Evolutionary conservation across 2,113 vertebrate species (phyloP), one percentile per base, ranked within the genome.

Genomic region (Hippoglossus stenolepis): DNA sequence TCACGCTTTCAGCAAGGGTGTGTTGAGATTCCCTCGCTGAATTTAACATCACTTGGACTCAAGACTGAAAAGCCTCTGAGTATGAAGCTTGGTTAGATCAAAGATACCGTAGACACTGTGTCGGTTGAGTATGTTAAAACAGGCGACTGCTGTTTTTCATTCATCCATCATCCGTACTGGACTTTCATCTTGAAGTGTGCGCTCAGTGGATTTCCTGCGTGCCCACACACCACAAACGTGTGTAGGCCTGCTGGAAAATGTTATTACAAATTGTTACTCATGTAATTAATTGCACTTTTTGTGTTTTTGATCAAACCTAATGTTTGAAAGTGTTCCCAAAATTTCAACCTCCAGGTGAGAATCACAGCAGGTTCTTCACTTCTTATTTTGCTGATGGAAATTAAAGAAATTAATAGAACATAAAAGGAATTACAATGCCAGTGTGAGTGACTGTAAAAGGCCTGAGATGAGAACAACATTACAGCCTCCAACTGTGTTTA

Each of bases 351-450:
- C 51, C 47, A 18, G 51, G 51, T 53, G 18, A 53, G 51, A 53
- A 21, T 58, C 23, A 15, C 3, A 17, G 20, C 7, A 54, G 51
- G 51, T n/a, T 59, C 57, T 17, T 18, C 53, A 43, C 23, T 47
- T 49, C 20, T 74, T 18, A 11, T 40, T 58, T 9, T 58, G 10
- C n/a, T 26, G 1, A 28, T 53, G 9, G 8, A 54, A 54, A 54
- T 54, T 54, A 8, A n/a, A 54, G 20, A 9, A n/a, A 21, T 54
- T 54, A n/a, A 54, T 6, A 2, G 15, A 49, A 21, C 10, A 40
- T 15, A 54, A 59, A 54, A 68, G 8, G 17, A 7, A 63, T 59
- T 45, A 65, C 72, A 21, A 53, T 17, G 51, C 51, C 51, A 54
- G 38, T 31, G 18, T 21, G 69, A 21, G 23, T 23, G 17, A 17